Evolutionary conservation across 1,140 invertebrate genomes (phyloP).

Genomic region (Alviniconcha marisindica): DNA sequence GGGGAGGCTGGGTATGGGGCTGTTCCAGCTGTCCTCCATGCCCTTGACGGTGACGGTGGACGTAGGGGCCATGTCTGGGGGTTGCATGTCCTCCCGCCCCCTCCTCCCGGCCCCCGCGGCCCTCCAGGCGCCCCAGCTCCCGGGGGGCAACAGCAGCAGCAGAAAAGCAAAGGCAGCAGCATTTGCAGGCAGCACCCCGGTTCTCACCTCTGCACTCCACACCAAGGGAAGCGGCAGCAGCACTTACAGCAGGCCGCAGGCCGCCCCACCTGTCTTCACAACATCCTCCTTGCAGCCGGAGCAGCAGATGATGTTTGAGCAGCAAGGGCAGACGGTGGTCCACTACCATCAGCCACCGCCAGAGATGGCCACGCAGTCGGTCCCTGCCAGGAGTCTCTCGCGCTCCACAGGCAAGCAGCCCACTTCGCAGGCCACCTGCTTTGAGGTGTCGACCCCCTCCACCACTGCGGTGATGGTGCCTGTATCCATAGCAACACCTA

Average conservation of each 20-base stretch:
- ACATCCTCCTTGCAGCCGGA: neutral
- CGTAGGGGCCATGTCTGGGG: slow-evolving; percentile 26
- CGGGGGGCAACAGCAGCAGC: neutral
- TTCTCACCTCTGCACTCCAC: neutral
- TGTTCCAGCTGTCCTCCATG: neutral
- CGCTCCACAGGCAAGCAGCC: neutral
- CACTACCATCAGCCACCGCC: neutral
- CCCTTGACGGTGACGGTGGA: slow-evolving; percentile 12
- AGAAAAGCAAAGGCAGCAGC: neutral
- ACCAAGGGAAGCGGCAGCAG: neutral
- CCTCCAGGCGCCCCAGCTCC: neutral
- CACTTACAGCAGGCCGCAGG: slow-evolving; percentile 23
- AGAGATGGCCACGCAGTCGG: neutral
- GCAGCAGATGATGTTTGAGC: neutral
- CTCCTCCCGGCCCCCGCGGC: neutral
- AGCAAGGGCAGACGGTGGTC: neutral
- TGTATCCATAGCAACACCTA: neutral
- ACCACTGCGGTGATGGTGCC: neutral
- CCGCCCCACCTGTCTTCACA: neutral
- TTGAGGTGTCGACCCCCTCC: neutral
- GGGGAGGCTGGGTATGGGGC: neutral
- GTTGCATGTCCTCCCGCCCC: neutral
- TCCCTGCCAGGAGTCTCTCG: neutral
- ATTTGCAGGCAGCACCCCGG: too few relatives aligned
- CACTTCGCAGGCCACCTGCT: neutral